These are phyloP conservation scores for Fundulus diaphanus DNA, from an alignment of 2,797 vertebrate species.

Conservation along the genomic window DNA sequence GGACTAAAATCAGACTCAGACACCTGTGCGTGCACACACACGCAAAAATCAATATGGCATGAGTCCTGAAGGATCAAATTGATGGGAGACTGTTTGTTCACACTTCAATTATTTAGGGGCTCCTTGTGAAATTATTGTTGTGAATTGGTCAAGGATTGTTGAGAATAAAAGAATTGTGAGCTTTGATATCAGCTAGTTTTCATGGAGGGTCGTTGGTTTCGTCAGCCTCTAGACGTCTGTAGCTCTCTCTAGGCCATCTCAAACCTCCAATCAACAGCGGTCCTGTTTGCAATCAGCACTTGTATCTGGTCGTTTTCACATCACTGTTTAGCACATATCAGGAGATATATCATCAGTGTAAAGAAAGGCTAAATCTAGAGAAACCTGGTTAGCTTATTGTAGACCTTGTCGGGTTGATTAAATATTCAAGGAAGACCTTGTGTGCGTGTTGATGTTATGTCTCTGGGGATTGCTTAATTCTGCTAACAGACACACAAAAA, in stretches of 20 bases:
- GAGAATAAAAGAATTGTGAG: conserved; percentile 15
- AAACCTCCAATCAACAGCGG: conserved; percentile 42
- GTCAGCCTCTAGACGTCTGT: conserved; percentile 33
- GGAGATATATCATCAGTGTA: conserved; percentile 24
- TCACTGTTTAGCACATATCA: conserved; percentile 30
- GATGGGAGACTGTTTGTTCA: conserved; percentile 36
- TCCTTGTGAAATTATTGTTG: conserved; percentile 29
- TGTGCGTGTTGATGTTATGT: conserved; percentile 74
- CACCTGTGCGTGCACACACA: conserved; percentile 8
- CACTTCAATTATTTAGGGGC: conserved; percentile 40
- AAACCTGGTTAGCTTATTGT: conserved; percentile 44
- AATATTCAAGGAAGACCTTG: conserved; percentile 74
- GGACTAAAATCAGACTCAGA: conserved; percentile 18
- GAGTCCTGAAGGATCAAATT: conserved; percentile 35
- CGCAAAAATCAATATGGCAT: conserved; percentile 43
- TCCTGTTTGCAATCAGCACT: conserved; percentile 28
- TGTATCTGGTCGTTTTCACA: background rate
- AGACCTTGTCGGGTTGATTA: conserved; percentile 51
- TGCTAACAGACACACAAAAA: conserved; percentile 78
- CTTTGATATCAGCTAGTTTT: conserved; percentile 24
- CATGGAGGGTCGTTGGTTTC: conserved; percentile 22
- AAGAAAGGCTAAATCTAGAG: conserved; percentile 31
- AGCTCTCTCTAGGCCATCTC: conserved; percentile 27
- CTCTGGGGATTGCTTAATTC: conserved; percentile 75
- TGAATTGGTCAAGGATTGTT: conserved; percentile 40